phyloP scores from a whole-genome alignment of 2,113 vertebrate genomes.

The Riparia riparia region DNA sequence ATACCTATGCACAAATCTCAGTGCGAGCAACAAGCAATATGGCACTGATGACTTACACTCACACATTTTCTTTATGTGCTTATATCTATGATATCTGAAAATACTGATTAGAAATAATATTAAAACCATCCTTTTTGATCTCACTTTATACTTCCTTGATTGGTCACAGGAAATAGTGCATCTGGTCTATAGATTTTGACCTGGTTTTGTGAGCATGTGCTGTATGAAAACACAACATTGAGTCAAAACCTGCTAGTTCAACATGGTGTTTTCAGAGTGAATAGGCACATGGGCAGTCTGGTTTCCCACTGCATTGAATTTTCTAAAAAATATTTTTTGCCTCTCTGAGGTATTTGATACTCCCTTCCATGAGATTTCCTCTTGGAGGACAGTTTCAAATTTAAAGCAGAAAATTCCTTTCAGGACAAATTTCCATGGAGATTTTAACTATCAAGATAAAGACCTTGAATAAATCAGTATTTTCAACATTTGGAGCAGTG shows the following conservation, averaged over 20 bases:
- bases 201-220: neutral
- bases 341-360: neutral
- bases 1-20: neutral
- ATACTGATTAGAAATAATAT: neutral
- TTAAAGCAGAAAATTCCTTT: neutral
- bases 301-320: neutral
- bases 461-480: neutral
- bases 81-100: neutral
- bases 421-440: neutral
- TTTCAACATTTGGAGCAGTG: neutral
- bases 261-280: neutral
- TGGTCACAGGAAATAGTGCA: neutral
- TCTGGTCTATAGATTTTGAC: neutral
- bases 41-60: neutral
- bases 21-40: neutral
- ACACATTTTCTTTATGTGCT: neutral
- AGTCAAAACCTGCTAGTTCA: neutral
- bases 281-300: neutral
- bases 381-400: neutral
- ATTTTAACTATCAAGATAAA: neutral
- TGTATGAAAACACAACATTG: neutral
- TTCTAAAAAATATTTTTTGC: neutral
- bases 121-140: neutral
- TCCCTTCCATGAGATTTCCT: neutral
- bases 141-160: neutral